phyloP scores from a whole-genome alignment of 2,888 invertebrate genomes.

The Stictocephala bisonia region DNA sequence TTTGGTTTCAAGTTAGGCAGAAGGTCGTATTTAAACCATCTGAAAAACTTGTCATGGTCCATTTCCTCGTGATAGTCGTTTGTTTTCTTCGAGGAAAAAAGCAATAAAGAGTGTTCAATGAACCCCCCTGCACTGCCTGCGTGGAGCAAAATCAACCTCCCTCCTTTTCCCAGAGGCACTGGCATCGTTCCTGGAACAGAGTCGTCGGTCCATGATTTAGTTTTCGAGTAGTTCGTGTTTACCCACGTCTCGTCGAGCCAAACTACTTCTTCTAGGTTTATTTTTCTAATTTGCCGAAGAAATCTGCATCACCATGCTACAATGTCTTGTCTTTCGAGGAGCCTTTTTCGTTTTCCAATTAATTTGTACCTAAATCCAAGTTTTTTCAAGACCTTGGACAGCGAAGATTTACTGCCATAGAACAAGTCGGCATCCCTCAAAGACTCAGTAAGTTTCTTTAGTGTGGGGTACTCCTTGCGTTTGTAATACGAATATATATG shows the following conservation, averaged over 20 bases:
- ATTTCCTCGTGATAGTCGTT: conserved; percentile 34
- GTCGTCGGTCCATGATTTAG: conserved; percentile 2
- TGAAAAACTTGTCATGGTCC: conserved; percentile 7
- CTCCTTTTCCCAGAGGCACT: conserved; percentile 27
- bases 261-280: neutral
- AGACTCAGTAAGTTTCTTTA: conserved; percentile 1
- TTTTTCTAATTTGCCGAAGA: conserved; percentile 9
- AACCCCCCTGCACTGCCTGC: conserved; percentile 22
- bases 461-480: conserved; percentile 27
- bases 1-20: neutral
- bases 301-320: conserved; percentile 22
- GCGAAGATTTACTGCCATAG: neutral
- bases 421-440: conserved; percentile 11
- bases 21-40: conserved; percentile 11
- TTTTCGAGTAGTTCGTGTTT: neutral
- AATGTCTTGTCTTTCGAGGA: neutral
- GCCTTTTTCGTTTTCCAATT: neutral
- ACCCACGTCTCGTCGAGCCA: conserved; percentile 42
- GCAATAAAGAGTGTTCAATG: neutral
- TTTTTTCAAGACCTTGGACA: neutral
- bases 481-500: conserved; percentile 20
- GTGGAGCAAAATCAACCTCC: conserved; percentile 20
- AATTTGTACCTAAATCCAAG: conserved; percentile 7
- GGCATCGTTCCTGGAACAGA: neutral
- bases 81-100: conserved; percentile 27